Percentiles rank a stretch among this genome's conserved stretches.
phyloP scores from a whole-genome alignment of 2,797 vertebrate species.

The Erpetoichthys calabaricus region DNA sequence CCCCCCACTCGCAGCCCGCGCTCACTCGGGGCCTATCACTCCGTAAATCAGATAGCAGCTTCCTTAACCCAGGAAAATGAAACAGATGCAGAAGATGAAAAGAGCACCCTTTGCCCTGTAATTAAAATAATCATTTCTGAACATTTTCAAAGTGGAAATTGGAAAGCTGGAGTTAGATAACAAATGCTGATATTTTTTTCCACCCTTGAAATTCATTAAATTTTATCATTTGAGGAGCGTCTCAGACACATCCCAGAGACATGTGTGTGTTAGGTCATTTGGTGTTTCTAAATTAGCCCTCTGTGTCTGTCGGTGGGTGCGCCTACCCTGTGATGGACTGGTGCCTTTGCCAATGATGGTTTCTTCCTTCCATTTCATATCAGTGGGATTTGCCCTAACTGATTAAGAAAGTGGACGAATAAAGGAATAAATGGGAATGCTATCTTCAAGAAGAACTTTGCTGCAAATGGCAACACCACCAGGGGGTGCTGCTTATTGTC shows the following conservation, averaged over 20 bases:
- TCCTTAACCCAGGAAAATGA: conserved; percentile 22
- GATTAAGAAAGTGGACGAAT: too few species aligned
- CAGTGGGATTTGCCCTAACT: too few species aligned
- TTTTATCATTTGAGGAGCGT: conserved; percentile 16
- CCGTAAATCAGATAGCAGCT: conserved; percentile 8
- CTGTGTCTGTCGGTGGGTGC: too few species aligned
- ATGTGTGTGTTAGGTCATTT: neutral
- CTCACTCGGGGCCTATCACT: conserved; percentile 11
- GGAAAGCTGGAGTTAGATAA: conserved; percentile 30
- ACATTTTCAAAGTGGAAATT: conserved; percentile 42
- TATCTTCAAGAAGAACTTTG: too few species aligned
- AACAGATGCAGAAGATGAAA: conserved; percentile 45
- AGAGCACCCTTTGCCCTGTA: conserved; percentile 24
- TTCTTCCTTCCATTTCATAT: too few species aligned
- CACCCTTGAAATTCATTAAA: conserved; percentile 31
- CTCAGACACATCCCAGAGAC: neutral
- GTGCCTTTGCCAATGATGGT: too few species aligned
- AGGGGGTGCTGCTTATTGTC: too few species aligned
- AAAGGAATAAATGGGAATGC: too few species aligned
- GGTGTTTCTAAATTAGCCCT: too few species aligned
- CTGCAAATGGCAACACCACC: too few species aligned
- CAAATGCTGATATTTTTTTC: conserved; percentile 33
- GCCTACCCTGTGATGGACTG: too few species aligned
- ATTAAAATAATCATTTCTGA: conserved; percentile 46
- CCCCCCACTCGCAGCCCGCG: conserved; percentile 6